Evolutionary conservation across 2,888 invertebrate species (phyloP).

Genomic region (Cordilura impudica): DNA sequence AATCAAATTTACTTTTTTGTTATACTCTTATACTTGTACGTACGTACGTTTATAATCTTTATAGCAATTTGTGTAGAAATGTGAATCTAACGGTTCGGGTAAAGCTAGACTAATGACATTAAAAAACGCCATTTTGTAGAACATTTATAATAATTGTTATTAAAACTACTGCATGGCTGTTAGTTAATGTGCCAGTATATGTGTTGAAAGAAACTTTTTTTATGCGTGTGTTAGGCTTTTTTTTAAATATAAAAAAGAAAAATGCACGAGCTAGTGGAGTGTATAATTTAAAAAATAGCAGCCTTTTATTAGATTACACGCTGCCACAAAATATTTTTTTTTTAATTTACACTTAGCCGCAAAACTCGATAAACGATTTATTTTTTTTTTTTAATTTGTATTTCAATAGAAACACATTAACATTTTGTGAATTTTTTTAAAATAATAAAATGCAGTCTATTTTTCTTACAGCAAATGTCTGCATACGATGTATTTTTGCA

Average conservation of each 20-base stretch:
- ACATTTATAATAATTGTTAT: constrained; percentile 53
- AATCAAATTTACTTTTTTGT: too few species aligned
- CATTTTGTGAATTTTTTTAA: too few species aligned
- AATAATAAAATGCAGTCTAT: too few species aligned
- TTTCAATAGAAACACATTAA: too few species aligned
- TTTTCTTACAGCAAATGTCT: too few species aligned
- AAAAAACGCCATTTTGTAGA: constrained; percentile 39
- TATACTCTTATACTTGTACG: too few species aligned
- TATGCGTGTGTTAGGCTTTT: background rate
- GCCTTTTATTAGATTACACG: too few species aligned
- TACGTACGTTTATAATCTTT: background rate
- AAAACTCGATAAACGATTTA: too few species aligned
- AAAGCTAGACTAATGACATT: constrained; percentile 44
- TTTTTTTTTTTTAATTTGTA: too few species aligned
- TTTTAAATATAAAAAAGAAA: background rate
- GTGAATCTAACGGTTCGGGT: background rate
- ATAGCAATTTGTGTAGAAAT: background rate
- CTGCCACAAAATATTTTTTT: too few species aligned
- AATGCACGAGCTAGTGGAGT: background rate
- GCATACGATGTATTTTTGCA: too few species aligned
- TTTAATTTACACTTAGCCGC: too few species aligned
- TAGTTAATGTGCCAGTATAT: background rate
- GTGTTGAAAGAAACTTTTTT: background rate
- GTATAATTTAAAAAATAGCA: background rate
- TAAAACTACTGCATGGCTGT: constrained; percentile 17